These are phyloP conservation scores for Aplodontia rufa DNA, from an alignment of 2,113 vertebrate species.

Conservation along the genomic window DNA sequence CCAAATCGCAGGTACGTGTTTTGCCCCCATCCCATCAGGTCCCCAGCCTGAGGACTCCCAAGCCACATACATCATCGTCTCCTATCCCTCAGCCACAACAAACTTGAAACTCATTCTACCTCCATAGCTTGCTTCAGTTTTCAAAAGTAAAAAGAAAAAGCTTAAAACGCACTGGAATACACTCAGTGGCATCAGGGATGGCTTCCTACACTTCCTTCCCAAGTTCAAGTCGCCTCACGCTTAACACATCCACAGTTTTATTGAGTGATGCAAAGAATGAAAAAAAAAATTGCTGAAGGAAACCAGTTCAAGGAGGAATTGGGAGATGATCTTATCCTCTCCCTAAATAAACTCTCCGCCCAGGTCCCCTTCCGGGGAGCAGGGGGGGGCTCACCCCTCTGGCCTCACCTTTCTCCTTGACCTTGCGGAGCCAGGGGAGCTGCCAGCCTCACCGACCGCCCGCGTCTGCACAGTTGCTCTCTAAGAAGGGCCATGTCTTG, in stretches of 20 bases:
- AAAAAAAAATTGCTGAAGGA: neutral
- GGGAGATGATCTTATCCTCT: neutral
- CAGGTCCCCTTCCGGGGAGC: neutral
- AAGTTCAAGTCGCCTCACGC: neutral
- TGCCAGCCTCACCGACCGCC: neutral
- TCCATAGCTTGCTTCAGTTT: neutral
- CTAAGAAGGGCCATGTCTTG: conserved; percentile 66
- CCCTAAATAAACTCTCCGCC: neutral
- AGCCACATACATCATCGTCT: neutral
- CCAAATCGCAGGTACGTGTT: neutral
- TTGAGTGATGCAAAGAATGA: neutral
- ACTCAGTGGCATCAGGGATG: neutral
- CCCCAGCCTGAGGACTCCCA: neutral
- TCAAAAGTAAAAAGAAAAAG: neutral
- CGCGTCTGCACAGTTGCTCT: neutral
- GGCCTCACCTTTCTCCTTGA: conserved; percentile 66
- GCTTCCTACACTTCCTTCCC: neutral
- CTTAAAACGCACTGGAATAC: neutral
- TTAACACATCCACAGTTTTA: neutral
- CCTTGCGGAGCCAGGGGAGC: neutral
- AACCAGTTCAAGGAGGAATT: neutral
- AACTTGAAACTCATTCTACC: neutral
- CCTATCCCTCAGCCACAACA: neutral
- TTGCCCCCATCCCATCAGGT: too few species aligned
- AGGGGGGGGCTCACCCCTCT: rapidly evolving